A percentile compares a stretch with the other conserved stretches of the same genome.
Evolutionary conservation across 2,113 vertebrate genomes (phyloP).

Genomic region (Petaurus breviceps): DNA sequence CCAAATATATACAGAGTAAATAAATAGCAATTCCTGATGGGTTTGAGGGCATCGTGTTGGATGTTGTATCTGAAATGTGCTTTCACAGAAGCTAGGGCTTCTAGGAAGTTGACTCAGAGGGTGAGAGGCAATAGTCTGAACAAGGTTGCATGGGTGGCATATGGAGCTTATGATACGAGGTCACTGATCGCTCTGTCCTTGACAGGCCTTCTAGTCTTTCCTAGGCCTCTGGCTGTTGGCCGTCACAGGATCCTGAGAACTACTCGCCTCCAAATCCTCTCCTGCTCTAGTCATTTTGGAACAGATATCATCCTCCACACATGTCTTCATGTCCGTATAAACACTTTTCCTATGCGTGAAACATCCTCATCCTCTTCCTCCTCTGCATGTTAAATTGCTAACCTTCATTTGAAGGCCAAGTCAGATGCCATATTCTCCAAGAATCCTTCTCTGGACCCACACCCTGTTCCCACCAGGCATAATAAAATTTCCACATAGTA

Average conservation of each 20-base stretch:
- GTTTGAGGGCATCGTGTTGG: too few relatives aligned
- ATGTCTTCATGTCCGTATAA: neutral
- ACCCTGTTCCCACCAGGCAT: too few relatives aligned
- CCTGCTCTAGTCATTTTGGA: too few relatives aligned
- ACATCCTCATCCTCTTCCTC: neutral
- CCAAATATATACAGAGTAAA: too few relatives aligned
- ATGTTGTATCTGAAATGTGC: too few relatives aligned
- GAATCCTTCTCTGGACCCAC: too few relatives aligned
- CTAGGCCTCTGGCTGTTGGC: neutral
- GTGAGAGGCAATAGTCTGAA: neutral
- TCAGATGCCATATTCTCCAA: neutral
- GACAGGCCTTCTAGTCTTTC: too few relatives aligned
- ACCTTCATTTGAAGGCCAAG: neutral
- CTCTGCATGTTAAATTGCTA: neutral
- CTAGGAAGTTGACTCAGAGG: neutral
- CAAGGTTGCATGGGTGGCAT: neutral
- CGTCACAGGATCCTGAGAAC: neutral
- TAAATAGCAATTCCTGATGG: too few relatives aligned
- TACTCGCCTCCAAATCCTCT: neutral
- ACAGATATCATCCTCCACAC: neutral
- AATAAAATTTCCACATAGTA: too few relatives aligned
- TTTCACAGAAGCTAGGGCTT: neutral
- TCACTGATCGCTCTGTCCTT: neutral
- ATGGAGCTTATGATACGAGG: neutral
- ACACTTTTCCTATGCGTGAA: neutral